Conservation (phyloP, 1,140 invertebrate genomes). For the Caenorhabditis remanei region DNA sequence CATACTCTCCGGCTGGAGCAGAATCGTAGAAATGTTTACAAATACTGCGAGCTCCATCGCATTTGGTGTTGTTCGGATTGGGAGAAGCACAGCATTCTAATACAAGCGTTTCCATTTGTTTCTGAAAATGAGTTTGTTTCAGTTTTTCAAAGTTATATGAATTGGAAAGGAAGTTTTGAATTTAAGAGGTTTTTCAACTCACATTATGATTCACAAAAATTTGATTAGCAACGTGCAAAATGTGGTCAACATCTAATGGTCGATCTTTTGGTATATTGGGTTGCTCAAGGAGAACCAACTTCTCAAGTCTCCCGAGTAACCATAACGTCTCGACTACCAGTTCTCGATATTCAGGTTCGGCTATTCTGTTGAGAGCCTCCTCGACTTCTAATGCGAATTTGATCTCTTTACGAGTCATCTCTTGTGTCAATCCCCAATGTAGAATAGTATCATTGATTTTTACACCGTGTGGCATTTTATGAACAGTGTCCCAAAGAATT, state of each 20-base stretch:
- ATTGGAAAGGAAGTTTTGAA: too few species aligned
- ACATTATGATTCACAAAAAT: constrained; percentile 97
- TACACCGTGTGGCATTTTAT: constrained; percentile 75
- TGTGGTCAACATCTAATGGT: constrained; percentile 89
- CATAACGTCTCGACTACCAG: constrained; percentile 95
- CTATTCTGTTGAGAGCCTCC: constrained; percentile 94
- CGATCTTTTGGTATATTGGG: constrained; percentile 82
- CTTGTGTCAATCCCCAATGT: constrained; percentile 74
- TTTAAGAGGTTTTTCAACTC: constrained; percentile 33
- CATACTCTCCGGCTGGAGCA: constrained; percentile 94
- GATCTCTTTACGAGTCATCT: constrained; percentile 85
- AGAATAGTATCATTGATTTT: constrained; percentile 74
- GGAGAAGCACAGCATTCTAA: constrained; percentile 88
- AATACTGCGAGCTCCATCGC: constrained; percentile 91
- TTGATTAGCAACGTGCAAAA: constrained; percentile 93
- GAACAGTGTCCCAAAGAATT: constrained; percentile 79
- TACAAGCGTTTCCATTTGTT: constrained; percentile 89
- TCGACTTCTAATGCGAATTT: constrained; percentile 98
- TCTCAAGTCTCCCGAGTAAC: constrained; percentile 82
- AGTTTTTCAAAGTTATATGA: neutral
- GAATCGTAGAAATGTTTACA: constrained; percentile 98
- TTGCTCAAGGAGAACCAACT: constrained; percentile 69
- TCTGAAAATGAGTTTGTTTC: constrained; percentile 69
- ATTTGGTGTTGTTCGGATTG: constrained; percentile 81
- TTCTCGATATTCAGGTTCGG: constrained; percentile 97